Evolutionary conservation across 2,888 invertebrate genomes (phyloP).

Genomic region (Synergus itoensis): DNA sequence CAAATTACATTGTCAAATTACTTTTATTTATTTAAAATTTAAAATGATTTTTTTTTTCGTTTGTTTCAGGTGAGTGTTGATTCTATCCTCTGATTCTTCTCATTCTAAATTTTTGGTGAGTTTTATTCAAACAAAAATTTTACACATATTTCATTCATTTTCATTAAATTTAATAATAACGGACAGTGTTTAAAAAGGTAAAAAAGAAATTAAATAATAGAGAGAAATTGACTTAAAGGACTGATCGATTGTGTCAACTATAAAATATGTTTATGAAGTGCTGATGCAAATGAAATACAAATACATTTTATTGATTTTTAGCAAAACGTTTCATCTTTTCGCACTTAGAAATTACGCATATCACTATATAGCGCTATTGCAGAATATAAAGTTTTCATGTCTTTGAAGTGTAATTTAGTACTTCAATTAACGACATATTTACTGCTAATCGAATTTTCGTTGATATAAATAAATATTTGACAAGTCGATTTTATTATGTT

Average conservation of each 20-base stretch:
- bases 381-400: background rate
- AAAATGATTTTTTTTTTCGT: background rate
- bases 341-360: too few species aligned
- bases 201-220: background rate
- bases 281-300: constrained; percentile 7
- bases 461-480: constrained; percentile 20
- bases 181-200: too few species aligned
- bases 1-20: background rate
- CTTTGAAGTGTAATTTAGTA: background rate
- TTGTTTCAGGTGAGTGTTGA: constrained; percentile 28
- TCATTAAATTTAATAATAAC: too few species aligned
- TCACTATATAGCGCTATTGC: too few species aligned
- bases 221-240: constrained; percentile 2
- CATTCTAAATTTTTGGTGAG: constrained; percentile 1
- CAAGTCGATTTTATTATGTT: constrained; percentile 14
- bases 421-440: background rate
- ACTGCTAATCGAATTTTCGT: constrained; percentile 45
- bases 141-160: background rate
- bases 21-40: background rate
- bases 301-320: constrained; percentile 4
- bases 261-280: constrained; percentile 1
- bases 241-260: constrained; percentile 7
- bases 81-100: background rate
- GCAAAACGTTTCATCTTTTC: constrained; percentile 7
- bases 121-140: background rate